These are phyloP conservation scores for Ambastaia sidthimunki DNA, from an alignment of 2,797 vertebrate genomes.

Conservation along the genomic window DNA sequence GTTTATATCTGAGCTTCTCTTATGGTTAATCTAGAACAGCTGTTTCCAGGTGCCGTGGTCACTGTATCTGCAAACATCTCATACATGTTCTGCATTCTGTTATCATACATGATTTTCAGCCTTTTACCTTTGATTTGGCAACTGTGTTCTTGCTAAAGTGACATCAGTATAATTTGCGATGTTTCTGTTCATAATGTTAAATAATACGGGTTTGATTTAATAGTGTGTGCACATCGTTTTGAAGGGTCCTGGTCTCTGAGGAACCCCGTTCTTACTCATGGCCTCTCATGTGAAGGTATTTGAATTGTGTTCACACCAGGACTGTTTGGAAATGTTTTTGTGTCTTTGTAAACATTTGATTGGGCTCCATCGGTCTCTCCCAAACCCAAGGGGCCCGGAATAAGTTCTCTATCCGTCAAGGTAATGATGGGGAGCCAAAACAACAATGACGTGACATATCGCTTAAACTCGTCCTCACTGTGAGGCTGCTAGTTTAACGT, in stretches of 20 bases:
- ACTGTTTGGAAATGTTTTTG: constrained; percentile 46
- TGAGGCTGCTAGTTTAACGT: constrained; percentile 1
- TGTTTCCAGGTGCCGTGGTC: background rate
- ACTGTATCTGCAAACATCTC: background rate
- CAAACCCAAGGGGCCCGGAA: constrained; percentile 19
- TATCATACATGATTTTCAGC: background rate
- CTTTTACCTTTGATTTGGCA: background rate
- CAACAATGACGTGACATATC: background rate
- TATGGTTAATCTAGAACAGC: background rate
- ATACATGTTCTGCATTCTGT: background rate
- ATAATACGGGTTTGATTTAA: constrained; percentile 21
- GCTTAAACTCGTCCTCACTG: constrained; percentile 6
- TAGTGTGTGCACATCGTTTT: background rate
- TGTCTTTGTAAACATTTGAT: constrained; percentile 47
- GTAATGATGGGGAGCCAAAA: constrained; percentile 38
- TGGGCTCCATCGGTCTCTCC: constrained; percentile 33
- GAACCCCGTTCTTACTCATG: too few species aligned
- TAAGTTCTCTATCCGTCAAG: constrained; percentile 29
- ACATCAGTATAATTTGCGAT: background rate
- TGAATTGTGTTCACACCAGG: constrained; percentile 5
- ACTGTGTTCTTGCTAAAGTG: background rate
- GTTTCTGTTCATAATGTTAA: background rate
- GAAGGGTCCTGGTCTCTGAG: too few species aligned
- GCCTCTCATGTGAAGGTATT: background rate
- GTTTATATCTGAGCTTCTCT: background rate